These are phyloP conservation scores for Zosterops lateralis DNA, from an alignment of 2,113 vertebrate genomes.

Conservation along the genomic window DNA sequence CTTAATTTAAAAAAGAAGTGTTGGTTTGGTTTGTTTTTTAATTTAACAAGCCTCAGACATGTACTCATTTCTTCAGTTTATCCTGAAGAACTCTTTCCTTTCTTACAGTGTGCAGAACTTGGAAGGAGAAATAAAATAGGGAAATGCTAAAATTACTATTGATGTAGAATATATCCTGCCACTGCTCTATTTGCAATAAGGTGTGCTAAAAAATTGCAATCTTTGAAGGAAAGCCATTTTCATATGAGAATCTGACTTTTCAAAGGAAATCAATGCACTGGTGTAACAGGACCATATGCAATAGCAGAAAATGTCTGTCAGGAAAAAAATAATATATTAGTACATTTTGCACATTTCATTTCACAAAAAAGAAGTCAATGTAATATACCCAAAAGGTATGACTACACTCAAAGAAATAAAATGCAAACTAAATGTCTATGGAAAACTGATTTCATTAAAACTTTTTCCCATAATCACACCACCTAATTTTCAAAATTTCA, in stretches of 20 bases:
- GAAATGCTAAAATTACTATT: background rate
- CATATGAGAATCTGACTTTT: background rate
- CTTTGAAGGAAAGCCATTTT: slow-evolving; percentile 24
- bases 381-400: background rate
- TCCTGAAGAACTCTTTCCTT: background rate
- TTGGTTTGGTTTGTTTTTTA: background rate
- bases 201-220: background rate
- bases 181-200: background rate
- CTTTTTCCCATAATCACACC: background rate
- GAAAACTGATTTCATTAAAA: background rate
- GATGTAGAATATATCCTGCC: background rate
- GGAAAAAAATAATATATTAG: background rate
- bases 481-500: background rate
- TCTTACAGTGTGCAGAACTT: background rate
- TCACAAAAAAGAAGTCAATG: background rate
- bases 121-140: background rate
- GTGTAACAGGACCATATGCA: background rate
- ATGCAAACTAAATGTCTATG: background rate
- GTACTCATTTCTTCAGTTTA: background rate
- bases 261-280: background rate
- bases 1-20: background rate
- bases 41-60: background rate
- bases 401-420: background rate
- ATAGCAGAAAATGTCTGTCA: background rate
- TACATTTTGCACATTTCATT: background rate